phyloP scores from a whole-genome alignment of 2,797 vertebrate genomes.

The Nyctalus aviator region DNA sequence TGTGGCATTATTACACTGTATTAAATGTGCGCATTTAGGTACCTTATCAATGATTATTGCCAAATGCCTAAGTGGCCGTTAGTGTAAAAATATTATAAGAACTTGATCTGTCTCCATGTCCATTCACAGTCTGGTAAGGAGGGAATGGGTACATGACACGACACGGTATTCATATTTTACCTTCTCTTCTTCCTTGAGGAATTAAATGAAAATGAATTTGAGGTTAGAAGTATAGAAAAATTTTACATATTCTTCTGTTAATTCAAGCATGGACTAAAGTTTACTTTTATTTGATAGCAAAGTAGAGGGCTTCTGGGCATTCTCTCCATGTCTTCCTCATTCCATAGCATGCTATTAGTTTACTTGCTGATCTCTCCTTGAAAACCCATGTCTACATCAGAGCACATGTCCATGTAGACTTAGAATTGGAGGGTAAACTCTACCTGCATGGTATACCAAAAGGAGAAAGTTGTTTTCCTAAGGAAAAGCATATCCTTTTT shows the following conservation, averaged over 20 bases:
- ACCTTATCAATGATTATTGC: too few relatives aligned
- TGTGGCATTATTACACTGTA: neutral
- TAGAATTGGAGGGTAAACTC: slow-evolving; percentile 57
- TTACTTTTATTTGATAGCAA: slow-evolving; percentile 82
- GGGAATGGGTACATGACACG: fast-evolving
- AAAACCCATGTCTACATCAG: slow-evolving; percentile 62
- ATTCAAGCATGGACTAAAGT: slow-evolving; percentile 77
- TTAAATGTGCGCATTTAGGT: too few relatives aligned
- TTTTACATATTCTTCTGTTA: slow-evolving; percentile 81
- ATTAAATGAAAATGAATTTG: slow-evolving; percentile 80
- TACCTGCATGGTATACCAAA: slow-evolving; percentile 16
- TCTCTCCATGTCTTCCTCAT: slow-evolving; percentile 76
- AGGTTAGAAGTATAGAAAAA: slow-evolving; percentile 78
- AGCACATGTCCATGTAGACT: slow-evolving; percentile 27
- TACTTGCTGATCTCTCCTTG: slow-evolving; percentile 73
- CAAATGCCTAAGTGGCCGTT: too few relatives aligned
- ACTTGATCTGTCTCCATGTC: fast-evolving
- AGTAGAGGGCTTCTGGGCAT: slow-evolving; percentile 68
- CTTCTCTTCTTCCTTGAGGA: slow-evolving; percentile 73
- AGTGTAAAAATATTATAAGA: neutral
- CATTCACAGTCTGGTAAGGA: neutral
- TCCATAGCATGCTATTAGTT: slow-evolving; percentile 66
- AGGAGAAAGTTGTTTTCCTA: slow-evolving; percentile 49
- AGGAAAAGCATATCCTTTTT: neutral
- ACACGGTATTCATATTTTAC: neutral